Evolutionary conservation across 2,113 vertebrate genomes (phyloP), one percentile per base, ranked within the genome.

Genomic region (Oncorhynchus mykiss): DNA sequence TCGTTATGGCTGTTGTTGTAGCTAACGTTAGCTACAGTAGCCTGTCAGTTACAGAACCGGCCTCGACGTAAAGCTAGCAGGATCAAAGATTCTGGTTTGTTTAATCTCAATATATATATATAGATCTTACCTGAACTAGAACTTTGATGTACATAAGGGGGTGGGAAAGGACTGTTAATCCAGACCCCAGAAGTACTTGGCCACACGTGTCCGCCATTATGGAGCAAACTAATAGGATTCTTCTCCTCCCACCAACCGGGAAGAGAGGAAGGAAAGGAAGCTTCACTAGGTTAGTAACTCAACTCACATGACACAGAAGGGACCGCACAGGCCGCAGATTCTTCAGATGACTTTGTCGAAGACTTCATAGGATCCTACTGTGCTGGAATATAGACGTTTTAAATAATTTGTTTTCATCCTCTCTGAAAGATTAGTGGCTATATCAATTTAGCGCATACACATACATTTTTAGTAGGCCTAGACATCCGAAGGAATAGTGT

Each of bases 81-180:
- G 64, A 27, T 8, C 64, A 24, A 57, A 57, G 18, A 57, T 14
- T 2, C 1, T 20, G 16, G 54, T 67, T 14, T 67, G 18, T 57
- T 16, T 31, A 2, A 27, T 16, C 16, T 67, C 4, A 20, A 27
- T 39, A 39, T 39, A 34, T 39, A 39, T 39, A 34, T 34, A 34
- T 34, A 31, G 25, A 8, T 72, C 95, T 89, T 93, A 99, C 97
- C 96, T 99, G 97, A 78, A 98, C 95, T 77, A 99, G 91, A 85
- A 99, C 95, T 92, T 99, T 99, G 74, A 99, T 97, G 94, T 98
- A 99, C 96, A 99, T 97, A 73, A 99, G 88, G 76, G 97, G 97
- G 89, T 99, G 97, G 80, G 97, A 97, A 70, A 98, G 93, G 90
- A 97, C 93, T 13, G 97, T 96, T 25, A 99, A 94, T 71, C 97